Percentiles rank a stretch among this genome's conserved stretches.
These are phyloP conservation scores for Danaus plexippus DNA, from an alignment of 1,140 invertebrate genomes.

Conservation along the genomic window DNA sequence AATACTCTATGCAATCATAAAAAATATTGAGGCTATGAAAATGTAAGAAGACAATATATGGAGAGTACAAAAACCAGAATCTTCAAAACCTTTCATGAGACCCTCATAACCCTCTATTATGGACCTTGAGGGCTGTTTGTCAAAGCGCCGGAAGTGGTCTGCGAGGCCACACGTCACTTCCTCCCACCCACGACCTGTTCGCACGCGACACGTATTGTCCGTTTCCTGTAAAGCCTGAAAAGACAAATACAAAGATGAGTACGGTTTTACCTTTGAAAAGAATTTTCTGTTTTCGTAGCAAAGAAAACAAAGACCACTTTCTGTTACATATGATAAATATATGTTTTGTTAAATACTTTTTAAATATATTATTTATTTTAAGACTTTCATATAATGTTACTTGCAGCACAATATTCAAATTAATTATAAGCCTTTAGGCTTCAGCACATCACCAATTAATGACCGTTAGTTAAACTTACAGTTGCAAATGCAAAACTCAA, in stretches of 20 bases:
- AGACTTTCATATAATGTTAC: too few relatives aligned
- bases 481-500: slow-evolving; percentile 7
- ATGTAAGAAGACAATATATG: too few relatives aligned
- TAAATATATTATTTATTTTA: too few relatives aligned
- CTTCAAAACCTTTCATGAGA: slow-evolving; percentile 20
- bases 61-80: slow-evolving; percentile 7
- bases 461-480: slow-evolving; percentile 16
- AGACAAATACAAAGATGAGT: slow-evolving; percentile 18
- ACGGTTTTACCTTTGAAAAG: slow-evolving; percentile 1
- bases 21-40: too few relatives aligned
- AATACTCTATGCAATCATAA: too few relatives aligned
- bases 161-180: slow-evolving; percentile 35
- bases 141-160: slow-evolving; percentile 52
- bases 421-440: too few relatives aligned
- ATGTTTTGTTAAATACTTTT: too few relatives aligned
- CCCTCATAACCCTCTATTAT: slow-evolving; percentile 30
- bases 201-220: slow-evolving; percentile 33
- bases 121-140: slow-evolving; percentile 42
- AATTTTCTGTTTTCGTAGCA: not conserved
- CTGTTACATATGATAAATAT: slow-evolving; percentile 9
- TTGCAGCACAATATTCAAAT: too few relatives aligned
- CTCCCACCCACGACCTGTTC: slow-evolving; percentile 25
- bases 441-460: too few relatives aligned
- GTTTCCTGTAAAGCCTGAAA: slow-evolving; percentile 25
- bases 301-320: not conserved